These are phyloP conservation scores for Coilia nasus DNA, from an alignment of 2,797 vertebrate genomes.

Conservation along the genomic window DNA sequence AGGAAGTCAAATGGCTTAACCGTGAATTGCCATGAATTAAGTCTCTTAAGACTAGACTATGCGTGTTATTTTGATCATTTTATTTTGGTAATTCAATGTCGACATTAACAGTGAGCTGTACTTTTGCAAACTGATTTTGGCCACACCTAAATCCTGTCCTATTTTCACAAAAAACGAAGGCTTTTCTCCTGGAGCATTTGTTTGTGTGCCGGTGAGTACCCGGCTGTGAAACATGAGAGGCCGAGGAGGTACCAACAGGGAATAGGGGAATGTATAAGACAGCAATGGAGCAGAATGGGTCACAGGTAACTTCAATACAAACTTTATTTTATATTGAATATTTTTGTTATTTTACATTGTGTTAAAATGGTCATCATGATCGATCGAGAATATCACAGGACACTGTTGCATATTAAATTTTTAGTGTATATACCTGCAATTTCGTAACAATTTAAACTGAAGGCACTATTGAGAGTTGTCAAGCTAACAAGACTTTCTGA, in stretches of 20 bases:
- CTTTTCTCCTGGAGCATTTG: conserved; percentile 66
- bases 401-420: not conserved
- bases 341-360: not conserved
- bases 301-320: conserved; percentile 76
- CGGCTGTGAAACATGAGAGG: conserved; percentile 78
- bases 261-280: conserved; percentile 79
- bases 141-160: conserved; percentile 78
- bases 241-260: conserved; percentile 58
- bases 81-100: conserved; percentile 35
- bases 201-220: conserved; percentile 77
- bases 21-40: not conserved
- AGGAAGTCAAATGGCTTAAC: conserved; percentile 7
- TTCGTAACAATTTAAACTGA: not conserved
- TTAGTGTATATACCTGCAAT: not conserved
- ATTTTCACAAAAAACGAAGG: conserved; percentile 62
- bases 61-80: not conserved
- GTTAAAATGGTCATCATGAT: not conserved
- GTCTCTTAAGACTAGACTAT: not conserved
- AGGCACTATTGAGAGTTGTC: conserved; percentile 73
- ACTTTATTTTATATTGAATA: conserved; percentile 52
- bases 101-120: conserved; percentile 61
- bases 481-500: conserved; percentile 54
- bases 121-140: conserved; percentile 72
- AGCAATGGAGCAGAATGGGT: conserved; percentile 84
- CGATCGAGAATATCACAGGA: not conserved